Conservation (phyloP, 1,140 invertebrate species). For the Lucilia cuprina region DNA sequence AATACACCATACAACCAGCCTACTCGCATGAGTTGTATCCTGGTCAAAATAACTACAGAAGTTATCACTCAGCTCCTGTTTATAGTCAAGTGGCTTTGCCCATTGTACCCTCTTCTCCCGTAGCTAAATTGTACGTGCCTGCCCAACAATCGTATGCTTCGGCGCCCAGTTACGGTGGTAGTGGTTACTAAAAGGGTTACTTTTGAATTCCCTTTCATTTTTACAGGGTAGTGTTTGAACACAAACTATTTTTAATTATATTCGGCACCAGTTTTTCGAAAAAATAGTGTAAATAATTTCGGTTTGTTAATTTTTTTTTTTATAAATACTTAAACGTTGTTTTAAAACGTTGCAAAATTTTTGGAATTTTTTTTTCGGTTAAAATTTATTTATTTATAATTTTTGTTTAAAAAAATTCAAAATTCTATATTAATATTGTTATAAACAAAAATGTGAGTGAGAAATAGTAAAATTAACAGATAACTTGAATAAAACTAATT, state of each 20-base stretch:
- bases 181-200: neutral
- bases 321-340: neutral
- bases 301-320: neutral
- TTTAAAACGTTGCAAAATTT: neutral
- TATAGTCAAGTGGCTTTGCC: constrained; percentile 34
- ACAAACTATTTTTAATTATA: neutral
- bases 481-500: neutral
- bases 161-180: neutral
- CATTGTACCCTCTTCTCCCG: constrained; percentile 15
- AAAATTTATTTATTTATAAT: no score
- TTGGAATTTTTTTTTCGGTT: no score
- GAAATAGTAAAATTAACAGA: neutral
- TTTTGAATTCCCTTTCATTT: neutral
- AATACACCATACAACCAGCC: constrained; percentile 22
- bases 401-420: no score
- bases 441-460: neutral
- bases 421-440: no score
- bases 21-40: constrained; percentile 16
- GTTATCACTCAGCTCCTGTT: constrained; percentile 15
- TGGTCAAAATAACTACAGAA: constrained; percentile 29
- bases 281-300: neutral
- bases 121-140: constrained; percentile 36
- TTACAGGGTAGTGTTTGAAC: neutral
- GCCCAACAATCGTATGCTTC: constrained; percentile 3
- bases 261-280: neutral